phyloP scores from a whole-genome alignment of 2,113 vertebrate species.

The Anser cygnoides region DNA sequence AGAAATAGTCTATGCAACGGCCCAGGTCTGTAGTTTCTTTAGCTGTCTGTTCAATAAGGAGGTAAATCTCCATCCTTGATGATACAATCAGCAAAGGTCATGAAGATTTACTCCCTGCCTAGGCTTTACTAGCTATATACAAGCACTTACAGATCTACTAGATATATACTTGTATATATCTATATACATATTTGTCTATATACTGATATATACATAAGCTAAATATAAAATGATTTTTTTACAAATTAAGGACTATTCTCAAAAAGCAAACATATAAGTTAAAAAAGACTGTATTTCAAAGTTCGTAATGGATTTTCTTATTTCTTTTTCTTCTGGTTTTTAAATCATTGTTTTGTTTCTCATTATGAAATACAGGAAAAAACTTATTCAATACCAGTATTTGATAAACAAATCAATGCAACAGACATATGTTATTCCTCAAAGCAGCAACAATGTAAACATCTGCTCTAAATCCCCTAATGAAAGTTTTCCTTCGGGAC shows the following conservation, averaged over 20 bases:
- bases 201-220: background rate
- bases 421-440: slow-evolving; percentile 32
- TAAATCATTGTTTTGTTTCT: background rate
- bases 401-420: slow-evolving; percentile 53
- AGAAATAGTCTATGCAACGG: rapidly evolving
- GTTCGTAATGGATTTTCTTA: background rate
- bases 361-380: background rate
- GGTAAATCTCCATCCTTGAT: background rate
- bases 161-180: background rate
- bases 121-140: background rate
- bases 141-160: background rate
- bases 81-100: background rate
- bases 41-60: background rate
- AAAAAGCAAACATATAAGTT: background rate
- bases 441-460: slow-evolving; percentile 48
- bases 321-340: background rate
- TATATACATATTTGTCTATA: background rate
- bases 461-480: slow-evolving; percentile 46
- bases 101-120: background rate
- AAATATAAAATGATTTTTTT: background rate
- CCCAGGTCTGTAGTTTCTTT: background rate
- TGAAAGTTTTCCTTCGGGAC: slow-evolving; percentile 46
- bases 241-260: background rate
- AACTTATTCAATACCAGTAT: slow-evolving; percentile 10
- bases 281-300: background rate